Conservation (phyloP, 2,797 vertebrate genomes). For the Semaprochilodus insignis region DNA sequence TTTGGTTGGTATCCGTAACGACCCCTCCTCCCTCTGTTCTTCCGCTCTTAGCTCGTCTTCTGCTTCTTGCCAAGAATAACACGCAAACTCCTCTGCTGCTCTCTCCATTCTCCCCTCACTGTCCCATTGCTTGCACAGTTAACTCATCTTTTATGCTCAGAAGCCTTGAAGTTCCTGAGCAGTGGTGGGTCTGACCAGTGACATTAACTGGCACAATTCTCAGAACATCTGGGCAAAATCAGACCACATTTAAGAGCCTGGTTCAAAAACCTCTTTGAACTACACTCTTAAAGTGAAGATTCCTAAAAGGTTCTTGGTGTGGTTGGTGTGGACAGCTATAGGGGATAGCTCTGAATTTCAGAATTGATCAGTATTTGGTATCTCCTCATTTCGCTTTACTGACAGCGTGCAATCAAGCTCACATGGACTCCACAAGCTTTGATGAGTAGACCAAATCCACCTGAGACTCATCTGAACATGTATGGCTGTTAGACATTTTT, state of each 20-base stretch:
- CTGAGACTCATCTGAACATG: too few relatives aligned
- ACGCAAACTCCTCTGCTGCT: background rate
- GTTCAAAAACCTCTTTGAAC: background rate
- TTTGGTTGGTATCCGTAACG: conserved; percentile 31
- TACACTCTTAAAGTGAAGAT: background rate
- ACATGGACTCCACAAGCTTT: too few relatives aligned
- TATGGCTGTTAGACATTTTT: too few relatives aligned
- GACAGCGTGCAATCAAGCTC: too few relatives aligned
- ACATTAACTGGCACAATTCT: background rate
- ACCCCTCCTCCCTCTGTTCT: conserved; percentile 9
- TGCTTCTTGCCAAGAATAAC: conserved; percentile 25
- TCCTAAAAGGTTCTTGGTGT: background rate
- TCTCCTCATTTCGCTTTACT: too few relatives aligned
- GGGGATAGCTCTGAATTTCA: background rate
- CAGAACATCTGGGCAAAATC: conserved; percentile 3
- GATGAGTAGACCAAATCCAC: too few relatives aligned
- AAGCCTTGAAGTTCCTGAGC: background rate
- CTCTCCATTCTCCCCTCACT: background rate
- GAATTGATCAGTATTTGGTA: too few relatives aligned
- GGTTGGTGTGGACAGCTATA: background rate
- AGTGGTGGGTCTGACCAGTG: background rate
- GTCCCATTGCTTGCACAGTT: background rate
- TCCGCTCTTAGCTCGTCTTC: conserved; percentile 7
- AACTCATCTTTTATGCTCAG: background rate
- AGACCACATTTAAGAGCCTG: background rate